Evolutionary conservation across 1,140 invertebrate species (phyloP), one percentile per base, ranked within the genome.

Genomic region (Plutomurus gul): DNA sequence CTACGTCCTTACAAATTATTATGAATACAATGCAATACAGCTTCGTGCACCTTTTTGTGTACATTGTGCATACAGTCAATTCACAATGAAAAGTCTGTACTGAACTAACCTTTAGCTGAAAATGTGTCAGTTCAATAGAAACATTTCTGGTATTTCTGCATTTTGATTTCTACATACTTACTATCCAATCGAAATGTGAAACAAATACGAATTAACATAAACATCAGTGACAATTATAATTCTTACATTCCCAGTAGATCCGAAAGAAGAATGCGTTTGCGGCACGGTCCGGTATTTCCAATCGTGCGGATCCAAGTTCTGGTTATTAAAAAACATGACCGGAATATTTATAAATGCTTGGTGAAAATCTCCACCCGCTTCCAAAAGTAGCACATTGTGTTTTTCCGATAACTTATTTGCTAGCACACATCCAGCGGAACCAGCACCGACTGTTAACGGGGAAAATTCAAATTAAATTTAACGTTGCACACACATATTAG

Each of bases 371-470:
- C 89, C 90, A 1, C 93, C 93, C 10, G 92, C 91, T 86, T 94
- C 93, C 27, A 93, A 85, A 0, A 94, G 85, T 36, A 94, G 84
- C 1, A 93, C 90, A 30, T 88, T 89, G 13, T 87, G 86, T 71
- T 90, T 87, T 84, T 91, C 90, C 4, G 90, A 89, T 22, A 93
- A 86, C 13, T 90, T 86, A 4, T 91, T 90, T 1, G 94, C 93
- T 16, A 95, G 83, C 0, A 95, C 93, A 79, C 92, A 92, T 5
- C 94, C 94, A 1, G 93, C 89, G 3, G 93, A 93, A 2, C 94
- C 94, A 22, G 91, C 93, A 13, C 94, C 94, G 77, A 95, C 93
- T 92, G 78, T 11, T n/a, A n/a, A n/a, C n/a, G n/a, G n/a, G 40
- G 3, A 46, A 76, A 40, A 75, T 1, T 0, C 36, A 75, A 74